Conservation (phyloP, 2,797 vertebrate species). For the Sciurus vulgaris region DNA sequence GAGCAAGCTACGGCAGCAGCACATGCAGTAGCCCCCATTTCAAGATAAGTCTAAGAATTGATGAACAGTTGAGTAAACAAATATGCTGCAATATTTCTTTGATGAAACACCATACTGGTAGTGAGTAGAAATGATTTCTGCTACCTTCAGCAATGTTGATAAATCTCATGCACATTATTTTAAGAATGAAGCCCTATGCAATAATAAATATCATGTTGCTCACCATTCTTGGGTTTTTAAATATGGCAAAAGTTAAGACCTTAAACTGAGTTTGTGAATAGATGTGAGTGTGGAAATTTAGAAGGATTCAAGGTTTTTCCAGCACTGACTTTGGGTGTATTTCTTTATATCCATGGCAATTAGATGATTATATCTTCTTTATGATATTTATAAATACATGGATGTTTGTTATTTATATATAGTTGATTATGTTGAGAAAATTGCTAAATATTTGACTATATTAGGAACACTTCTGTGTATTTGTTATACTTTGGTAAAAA, state of each 20-base stretch:
- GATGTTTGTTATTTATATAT: neutral
- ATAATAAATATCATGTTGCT: neutral
- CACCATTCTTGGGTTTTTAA: neutral
- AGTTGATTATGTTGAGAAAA: neutral
- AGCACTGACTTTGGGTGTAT: neutral
- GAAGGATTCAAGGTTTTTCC: neutral
- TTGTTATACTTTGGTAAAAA: too few relatives aligned
- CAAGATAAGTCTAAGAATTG: neutral
- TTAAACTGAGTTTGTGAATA: neutral
- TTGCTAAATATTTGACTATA: neutral
- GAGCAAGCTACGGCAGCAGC: neutral
- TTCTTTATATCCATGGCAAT: neutral
- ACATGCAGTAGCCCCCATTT: neutral
- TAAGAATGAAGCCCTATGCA: neutral
- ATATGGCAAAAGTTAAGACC: neutral
- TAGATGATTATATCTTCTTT: neutral
- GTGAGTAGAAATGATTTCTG: neutral
- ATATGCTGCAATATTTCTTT: neutral
- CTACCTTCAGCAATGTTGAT: neutral
- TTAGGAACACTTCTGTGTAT: neutral
- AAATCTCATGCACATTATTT: neutral
- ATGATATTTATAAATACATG: neutral
- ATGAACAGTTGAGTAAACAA: neutral
- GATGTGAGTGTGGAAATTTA: neutral
- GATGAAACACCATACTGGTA: neutral